phyloP scores from a whole-genome alignment of 2,797 vertebrate genomes.

The Eidolon dupreanum region DNA sequence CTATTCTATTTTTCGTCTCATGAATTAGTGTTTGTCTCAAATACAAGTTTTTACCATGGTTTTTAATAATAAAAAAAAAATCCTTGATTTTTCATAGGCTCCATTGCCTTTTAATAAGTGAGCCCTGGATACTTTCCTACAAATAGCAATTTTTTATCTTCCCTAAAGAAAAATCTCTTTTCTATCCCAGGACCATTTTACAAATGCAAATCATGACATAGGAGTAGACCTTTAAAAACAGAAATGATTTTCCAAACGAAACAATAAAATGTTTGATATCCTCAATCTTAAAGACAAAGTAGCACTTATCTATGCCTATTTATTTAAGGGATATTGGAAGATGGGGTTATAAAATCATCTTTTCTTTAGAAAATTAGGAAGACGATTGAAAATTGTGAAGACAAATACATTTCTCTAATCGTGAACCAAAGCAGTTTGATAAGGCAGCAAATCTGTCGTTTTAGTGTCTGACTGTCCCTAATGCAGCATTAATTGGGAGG shows the following conservation, averaged over 20 bases:
- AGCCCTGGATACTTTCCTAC: neutral
- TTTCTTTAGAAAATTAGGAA: neutral
- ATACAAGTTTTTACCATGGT: neutral
- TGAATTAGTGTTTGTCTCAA: neutral
- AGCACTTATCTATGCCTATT: neutral
- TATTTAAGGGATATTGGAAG: neutral
- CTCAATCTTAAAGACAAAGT: neutral
- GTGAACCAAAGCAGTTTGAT: neutral
- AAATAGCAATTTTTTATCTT: neutral
- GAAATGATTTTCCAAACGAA: neutral
- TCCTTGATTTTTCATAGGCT: neutral
- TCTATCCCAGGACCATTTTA: neutral
- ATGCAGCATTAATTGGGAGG: neutral
- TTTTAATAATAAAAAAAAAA: neutral
- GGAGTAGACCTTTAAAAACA: neutral
- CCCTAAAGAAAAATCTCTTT: neutral
- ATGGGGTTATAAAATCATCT: neutral
- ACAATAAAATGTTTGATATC: neutral
- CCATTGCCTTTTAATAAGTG: neutral
- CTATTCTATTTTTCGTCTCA: neutral
- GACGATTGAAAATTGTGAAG: neutral
- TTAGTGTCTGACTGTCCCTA: neutral
- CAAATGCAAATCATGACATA: neutral
- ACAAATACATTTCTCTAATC: neutral
- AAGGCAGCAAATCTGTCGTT: neutral